Percentiles rank a stretch among this genome's conserved stretches.
Conservation (phyloP, 2,888 invertebrate species). For the Oligia strigilis region DNA sequence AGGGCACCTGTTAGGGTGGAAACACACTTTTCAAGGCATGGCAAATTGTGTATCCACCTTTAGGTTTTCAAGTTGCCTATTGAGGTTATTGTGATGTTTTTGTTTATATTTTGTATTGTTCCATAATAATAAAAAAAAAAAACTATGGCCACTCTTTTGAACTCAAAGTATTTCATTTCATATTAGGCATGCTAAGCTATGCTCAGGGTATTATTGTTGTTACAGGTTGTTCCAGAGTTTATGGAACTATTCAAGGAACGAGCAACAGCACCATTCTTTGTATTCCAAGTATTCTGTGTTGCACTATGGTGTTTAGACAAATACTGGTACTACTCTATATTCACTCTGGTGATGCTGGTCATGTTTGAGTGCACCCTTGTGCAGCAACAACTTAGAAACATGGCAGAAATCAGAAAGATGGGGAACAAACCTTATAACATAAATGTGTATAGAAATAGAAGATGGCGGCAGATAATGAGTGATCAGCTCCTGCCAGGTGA, state of each 20-base stretch:
- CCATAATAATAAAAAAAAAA: no score
- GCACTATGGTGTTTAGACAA: conserved; percentile 99
- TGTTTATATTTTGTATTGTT: no score
- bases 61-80: neutral
- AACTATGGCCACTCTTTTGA: neutral
- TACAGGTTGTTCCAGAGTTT: conserved; percentile 97
- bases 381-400: conserved; percentile 98
- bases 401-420: conserved; percentile 99
- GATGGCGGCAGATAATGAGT: conserved; percentile 96
- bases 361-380: conserved; percentile 99
- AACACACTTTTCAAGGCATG: neutral
- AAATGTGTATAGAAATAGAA: conserved; percentile 96
- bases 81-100: no score
- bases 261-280: conserved; percentile 99
- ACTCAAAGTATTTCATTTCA: neutral
- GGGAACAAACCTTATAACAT: conserved; percentile 99
- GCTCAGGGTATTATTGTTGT: conserved; percentile 57
- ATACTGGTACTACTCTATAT: conserved; percentile 99
- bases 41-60: no score
- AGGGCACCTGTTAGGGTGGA: neutral
- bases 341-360: conserved; percentile 98
- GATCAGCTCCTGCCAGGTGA: conserved; percentile 98
- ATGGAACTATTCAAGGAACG: conserved; percentile 98
- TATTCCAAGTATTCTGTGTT: conserved; percentile 99
- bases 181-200: neutral